Evolutionary conservation across 2,888 invertebrate genomes (phyloP).

Genomic region (Onchidella celtica): DNA sequence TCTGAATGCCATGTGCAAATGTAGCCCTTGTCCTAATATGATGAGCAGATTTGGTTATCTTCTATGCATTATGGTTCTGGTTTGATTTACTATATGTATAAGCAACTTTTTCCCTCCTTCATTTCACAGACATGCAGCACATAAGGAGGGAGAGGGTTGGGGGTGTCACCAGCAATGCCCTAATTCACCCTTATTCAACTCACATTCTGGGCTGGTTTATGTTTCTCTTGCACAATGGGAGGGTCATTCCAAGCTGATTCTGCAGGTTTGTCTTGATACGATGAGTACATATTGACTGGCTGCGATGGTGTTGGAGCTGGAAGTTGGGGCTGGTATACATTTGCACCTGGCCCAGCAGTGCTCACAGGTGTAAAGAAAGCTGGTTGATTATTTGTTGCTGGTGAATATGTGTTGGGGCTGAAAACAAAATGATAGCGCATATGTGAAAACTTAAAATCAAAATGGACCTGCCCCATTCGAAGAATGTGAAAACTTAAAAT

Average conservation of each 20-base stretch:
- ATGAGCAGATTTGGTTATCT: too few relatives aligned
- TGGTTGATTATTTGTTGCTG: conserved; percentile 31
- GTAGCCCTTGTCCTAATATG: too few relatives aligned
- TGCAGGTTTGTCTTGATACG: conserved; percentile 73
- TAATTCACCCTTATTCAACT: too few relatives aligned
- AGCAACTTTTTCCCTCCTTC: too few relatives aligned
- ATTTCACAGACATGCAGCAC: neutral
- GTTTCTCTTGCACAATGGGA: conserved; percentile 68
- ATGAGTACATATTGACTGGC: conserved; percentile 46
- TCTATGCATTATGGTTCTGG: too few relatives aligned
- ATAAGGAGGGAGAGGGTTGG: too few relatives aligned
- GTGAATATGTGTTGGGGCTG: conserved; percentile 32
- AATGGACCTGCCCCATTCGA: neutral
- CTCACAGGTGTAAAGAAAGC: conserved; percentile 54
- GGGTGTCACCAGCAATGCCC: too few relatives aligned
- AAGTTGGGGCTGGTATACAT: conserved; percentile 27
- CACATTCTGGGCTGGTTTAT: conserved; percentile 28
- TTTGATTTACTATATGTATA: too few relatives aligned
- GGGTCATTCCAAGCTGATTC: conserved; percentile 80
- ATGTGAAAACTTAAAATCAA: neutral
- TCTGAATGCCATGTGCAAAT: too few relatives aligned
- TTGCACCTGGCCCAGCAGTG: neutral
- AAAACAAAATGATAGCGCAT: neutral
- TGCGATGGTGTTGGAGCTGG: conserved; percentile 22
- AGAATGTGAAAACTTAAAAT: neutral